Conservation (phyloP, 2,113 vertebrate genomes). For the Xenopus laevis region DNA sequence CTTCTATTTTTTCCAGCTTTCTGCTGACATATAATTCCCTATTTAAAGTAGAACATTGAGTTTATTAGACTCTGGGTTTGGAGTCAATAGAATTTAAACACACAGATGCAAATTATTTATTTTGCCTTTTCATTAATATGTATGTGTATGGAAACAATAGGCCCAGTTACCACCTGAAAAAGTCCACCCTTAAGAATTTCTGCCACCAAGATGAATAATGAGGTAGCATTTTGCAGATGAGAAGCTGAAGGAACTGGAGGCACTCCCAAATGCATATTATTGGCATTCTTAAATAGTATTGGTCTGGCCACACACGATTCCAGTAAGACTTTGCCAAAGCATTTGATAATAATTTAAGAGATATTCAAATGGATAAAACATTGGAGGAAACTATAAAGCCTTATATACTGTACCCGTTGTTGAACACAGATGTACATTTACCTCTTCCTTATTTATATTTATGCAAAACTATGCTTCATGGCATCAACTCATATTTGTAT, state of each 20-base stretch:
- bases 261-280: constrained; percentile 3
- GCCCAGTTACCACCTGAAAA: not conserved
- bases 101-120: no score
- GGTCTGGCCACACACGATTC: constrained; percentile 31
- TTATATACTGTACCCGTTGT: not conserved
- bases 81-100: no score
- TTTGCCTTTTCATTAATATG: no score
- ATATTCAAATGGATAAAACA: constrained; percentile 6
- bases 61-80: no score
- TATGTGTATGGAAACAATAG: no score
- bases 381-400: not conserved
- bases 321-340: constrained; percentile 20
- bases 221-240: constrained; percentile 12
- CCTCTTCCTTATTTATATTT: no score
- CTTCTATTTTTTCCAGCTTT: no score
- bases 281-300: constrained; percentile 11
- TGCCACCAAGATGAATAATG: constrained; percentile 9
- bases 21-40: no score
- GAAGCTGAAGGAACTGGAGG: constrained; percentile 27
- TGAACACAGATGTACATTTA: no score
- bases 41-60: no score
- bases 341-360: constrained; percentile 36
- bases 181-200: not conserved
- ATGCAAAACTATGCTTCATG: no score
- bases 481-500: no score